These are phyloP conservation scores for Lottia gigantea DNA, from an alignment of 2,888 invertebrate species.

Conservation along the genomic window DNA sequence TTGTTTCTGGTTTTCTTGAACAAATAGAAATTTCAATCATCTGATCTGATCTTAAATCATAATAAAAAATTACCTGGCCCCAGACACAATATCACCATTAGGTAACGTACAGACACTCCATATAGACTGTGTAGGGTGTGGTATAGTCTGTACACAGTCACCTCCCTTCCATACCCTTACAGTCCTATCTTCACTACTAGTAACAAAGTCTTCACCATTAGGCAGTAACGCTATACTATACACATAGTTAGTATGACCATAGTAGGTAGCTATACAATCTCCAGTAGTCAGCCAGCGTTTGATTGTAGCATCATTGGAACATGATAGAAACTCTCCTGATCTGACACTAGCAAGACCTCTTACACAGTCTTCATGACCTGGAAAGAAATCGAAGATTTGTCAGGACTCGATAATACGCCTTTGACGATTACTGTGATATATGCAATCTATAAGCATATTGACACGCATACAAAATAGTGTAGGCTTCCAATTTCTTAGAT, in stretches of 20 bases:
- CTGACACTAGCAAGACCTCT: slow-evolving; percentile 80
- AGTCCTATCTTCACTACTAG: slow-evolving; percentile 89
- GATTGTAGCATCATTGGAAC: slow-evolving; percentile 91
- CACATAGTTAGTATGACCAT: slow-evolving; percentile 89
- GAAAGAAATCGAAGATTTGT: too few species aligned
- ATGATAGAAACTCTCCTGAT: slow-evolving; percentile 80
- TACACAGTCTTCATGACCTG: slow-evolving; percentile 93
- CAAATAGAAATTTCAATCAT: too few species aligned
- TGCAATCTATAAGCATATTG: too few species aligned
- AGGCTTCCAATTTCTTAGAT: too few species aligned
- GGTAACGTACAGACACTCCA: slow-evolving; percentile 86
- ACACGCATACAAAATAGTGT: too few species aligned
- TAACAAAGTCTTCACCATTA: slow-evolving; percentile 77
- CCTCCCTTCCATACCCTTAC: slow-evolving; percentile 81
- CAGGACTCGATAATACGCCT: too few species aligned
- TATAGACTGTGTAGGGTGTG: slow-evolving; percentile 86
- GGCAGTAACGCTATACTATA: slow-evolving; percentile 73
- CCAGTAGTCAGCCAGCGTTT: slow-evolving; percentile 84
- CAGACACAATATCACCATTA: slow-evolving; percentile 92
- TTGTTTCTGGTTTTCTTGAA: too few species aligned
- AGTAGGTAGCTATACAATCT: slow-evolving; percentile 75
- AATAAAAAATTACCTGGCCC: slow-evolving; percentile 72
- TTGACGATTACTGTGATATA: too few species aligned
- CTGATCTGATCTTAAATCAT: too few species aligned
- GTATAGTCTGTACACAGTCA: slow-evolving; percentile 74